Base-by-base conservation (phyloP, 2,888 invertebrate species). In the Buathra laborator region DNA sequence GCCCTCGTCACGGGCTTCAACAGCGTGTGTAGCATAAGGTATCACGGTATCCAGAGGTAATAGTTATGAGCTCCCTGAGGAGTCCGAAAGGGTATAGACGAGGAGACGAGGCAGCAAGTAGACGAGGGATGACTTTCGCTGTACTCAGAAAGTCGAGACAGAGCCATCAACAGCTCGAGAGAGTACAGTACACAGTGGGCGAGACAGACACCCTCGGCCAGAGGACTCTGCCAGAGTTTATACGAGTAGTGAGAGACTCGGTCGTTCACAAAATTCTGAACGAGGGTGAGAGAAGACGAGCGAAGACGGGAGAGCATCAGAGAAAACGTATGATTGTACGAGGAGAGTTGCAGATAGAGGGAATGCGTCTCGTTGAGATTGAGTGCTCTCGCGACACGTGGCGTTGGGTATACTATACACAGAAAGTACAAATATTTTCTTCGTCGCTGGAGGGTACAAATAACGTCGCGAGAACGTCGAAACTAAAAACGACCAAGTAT, bases 1-100 rank as follows among this genome's bases (percentile, higher is more conserved):
- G 84, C 86, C 86, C 82, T 87, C 86, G 90, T 90, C 88, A 86
- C 86, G 85, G 82, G 84, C 87, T 88, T 84, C 84, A 84, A 79
- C 87, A 77, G 83, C 86, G 76, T 84, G 84, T 79, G 87, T 68
- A 85, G 80, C 80, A 82, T 77, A 85, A 87, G 86, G 87, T 88
- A 86, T 84, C 83, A 79, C 74, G 81, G 72, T 83, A 78, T 86
- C 85, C 82, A 44, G 67, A 70, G 76, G 75, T 87, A 86, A 87
- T 88, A 88, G 85, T 84, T 84, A 85, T 85, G 85, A 53, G 71
- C 76, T 84, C 86, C 81, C 86, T 12, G 19, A 84, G 81, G 87
- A 85, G 56, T 72, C 37, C 44, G 67, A 53, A 75, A 77, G 74
- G 84, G 84, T 53, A 19, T 37, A 67, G 44, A 53, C 51, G 81